Conservation (phyloP, 2,113 vertebrate genomes). For the Nothocercus julius region DNA sequence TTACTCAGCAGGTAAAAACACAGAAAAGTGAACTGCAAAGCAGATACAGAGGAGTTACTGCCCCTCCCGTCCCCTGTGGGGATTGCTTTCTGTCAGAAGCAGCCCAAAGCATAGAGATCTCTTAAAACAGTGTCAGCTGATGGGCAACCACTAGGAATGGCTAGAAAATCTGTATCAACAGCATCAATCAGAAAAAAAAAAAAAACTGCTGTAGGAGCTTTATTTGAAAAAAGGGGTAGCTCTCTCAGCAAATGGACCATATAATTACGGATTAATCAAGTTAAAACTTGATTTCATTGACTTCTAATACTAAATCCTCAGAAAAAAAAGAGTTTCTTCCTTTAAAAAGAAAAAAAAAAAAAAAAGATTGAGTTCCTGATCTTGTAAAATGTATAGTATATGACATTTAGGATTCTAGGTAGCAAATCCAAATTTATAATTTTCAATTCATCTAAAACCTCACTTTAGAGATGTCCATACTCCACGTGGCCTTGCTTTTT, state of each 20-base stretch:
- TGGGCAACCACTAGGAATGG: not conserved
- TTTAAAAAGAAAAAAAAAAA: not conserved
- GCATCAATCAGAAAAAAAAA: not conserved
- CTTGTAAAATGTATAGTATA: not conserved
- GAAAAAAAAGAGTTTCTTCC: not conserved
- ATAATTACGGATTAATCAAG: not conserved
- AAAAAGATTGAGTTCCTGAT: not conserved
- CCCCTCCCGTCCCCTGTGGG: not conserved
- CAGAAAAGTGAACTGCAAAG: not conserved
- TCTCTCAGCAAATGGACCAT: not conserved
- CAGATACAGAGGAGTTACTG: not conserved
- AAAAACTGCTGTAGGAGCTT: not conserved
- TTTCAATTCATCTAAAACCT: not conserved
- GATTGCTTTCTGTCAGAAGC: constrained; percentile 32
- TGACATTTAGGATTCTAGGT: not conserved
- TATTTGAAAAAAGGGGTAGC: not conserved
- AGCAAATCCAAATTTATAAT: not conserved
- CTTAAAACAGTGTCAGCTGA: not conserved
- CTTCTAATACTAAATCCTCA: not conserved
- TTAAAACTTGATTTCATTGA: not conserved
- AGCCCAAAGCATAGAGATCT: not conserved
- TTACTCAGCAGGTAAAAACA: constrained; percentile 24
- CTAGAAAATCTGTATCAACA: not conserved
- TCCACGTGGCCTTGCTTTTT: not conserved
- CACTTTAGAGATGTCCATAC: not conserved